Evolutionary conservation across 2,888 invertebrate genomes (phyloP).

Genomic region (Drosophila subquinaria): DNA sequence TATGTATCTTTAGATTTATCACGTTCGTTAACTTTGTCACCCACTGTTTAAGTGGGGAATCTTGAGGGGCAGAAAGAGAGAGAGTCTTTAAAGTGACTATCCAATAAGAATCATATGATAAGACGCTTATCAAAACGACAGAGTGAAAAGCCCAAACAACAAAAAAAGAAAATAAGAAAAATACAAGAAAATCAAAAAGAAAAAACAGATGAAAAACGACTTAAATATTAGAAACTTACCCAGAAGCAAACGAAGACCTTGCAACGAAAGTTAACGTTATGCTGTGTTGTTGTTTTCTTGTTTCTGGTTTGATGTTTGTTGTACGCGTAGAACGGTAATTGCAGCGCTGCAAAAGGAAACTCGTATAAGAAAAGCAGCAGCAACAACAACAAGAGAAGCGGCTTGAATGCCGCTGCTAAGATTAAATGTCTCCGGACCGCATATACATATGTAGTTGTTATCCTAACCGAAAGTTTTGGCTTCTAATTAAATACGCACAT

Average conservation of each 20-base stretch:
- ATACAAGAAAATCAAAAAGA: constrained; percentile 5
- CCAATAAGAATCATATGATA: constrained; percentile 44
- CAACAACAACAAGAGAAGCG: not conserved
- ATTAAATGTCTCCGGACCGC: not conserved
- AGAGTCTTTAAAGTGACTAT: constrained; percentile 4
- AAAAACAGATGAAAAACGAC: not conserved
- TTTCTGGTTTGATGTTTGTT: constrained; percentile 20
- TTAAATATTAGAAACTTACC: constrained; percentile 45
- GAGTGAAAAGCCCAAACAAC: constrained; percentile 35
- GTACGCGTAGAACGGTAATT: constrained; percentile 19
- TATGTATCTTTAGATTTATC: not conserved
- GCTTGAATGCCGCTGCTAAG: not conserved
- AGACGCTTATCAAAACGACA: constrained; percentile 48
- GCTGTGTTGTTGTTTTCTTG: constrained; percentile 21
- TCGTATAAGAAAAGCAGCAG: constrained; percentile 3
- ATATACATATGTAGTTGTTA: constrained; percentile 6
- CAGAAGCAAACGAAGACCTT: constrained; percentile 43
- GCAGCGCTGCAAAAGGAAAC: constrained; percentile 39
- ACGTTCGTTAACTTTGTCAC: not conserved
- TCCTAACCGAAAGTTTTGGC: constrained; percentile 39
- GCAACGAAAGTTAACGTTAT: constrained; percentile 37
- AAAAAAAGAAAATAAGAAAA: not conserved
- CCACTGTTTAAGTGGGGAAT: not conserved
- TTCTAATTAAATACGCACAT: constrained; percentile 31
- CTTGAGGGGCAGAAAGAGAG: not conserved